Conservation (phyloP, 2,888 invertebrate genomes). For the Apeira syringaria region DNA sequence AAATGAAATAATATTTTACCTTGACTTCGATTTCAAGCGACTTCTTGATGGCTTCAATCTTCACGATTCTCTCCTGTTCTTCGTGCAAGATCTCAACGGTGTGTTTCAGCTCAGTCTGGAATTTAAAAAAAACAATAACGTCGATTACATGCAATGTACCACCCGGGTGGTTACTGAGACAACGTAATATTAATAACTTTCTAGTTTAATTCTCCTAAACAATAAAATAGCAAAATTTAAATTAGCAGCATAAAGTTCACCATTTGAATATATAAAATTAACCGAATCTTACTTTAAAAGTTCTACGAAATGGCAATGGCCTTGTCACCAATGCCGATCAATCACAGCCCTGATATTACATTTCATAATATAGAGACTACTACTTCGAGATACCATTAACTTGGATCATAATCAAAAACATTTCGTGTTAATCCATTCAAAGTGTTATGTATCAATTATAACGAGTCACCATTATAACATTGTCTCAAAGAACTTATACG, state of each 20-base stretch:
- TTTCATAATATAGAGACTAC: not conserved
- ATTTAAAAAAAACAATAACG: too few relatives aligned
- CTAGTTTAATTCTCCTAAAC: too few relatives aligned
- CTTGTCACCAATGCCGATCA: not conserved
- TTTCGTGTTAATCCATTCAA: too few relatives aligned
- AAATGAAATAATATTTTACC: too few relatives aligned
- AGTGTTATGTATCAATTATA: too few relatives aligned
- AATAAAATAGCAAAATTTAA: too few relatives aligned
- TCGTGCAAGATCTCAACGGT: conserved; percentile 97
- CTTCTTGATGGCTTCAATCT: conserved; percentile 98
- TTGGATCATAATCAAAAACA: not conserved
- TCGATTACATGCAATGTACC: too few relatives aligned
- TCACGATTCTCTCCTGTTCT: conserved; percentile 98
- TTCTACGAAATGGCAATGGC: conserved; percentile 6
- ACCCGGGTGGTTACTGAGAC: too few relatives aligned
- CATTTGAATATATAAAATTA: too few relatives aligned
- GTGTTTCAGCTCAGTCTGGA: conserved; percentile 94
- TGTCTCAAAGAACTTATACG: conserved; percentile 10
- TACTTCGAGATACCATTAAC: not conserved
- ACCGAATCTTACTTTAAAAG: too few relatives aligned
- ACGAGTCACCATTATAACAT: conserved; percentile 14
- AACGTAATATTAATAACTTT: too few relatives aligned
- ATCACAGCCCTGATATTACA: not conserved
- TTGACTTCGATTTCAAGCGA: conserved; percentile 98
- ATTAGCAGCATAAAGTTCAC: too few relatives aligned